These are phyloP conservation scores for Scalopus aquaticus DNA, from an alignment of 2,113 vertebrate species.

Conservation along the genomic window DNA sequence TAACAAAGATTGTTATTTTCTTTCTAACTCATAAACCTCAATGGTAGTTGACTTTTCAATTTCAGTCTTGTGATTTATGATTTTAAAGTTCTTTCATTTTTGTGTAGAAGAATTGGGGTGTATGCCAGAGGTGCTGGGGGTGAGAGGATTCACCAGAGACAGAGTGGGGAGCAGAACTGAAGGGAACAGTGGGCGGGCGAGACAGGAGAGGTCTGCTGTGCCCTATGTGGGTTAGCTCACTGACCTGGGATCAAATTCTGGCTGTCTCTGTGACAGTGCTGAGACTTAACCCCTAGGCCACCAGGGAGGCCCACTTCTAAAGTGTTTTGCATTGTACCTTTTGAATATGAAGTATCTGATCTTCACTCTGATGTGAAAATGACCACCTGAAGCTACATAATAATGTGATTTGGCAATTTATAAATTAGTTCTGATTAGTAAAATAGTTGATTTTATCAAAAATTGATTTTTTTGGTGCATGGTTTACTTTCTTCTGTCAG, in stretches of 20 bases:
- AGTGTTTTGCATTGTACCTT: not conserved
- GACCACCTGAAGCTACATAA: not conserved
- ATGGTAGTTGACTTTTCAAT: not conserved
- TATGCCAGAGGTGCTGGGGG: no score
- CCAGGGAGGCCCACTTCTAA: not conserved
- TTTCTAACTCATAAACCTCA: conserved; percentile 9
- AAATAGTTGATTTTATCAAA: not conserved
- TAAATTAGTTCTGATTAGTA: not conserved
- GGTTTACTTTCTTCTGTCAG: not conserved
- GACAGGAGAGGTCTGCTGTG: no score
- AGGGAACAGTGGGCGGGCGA: no score
- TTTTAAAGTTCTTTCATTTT: not conserved
- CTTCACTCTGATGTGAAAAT: not conserved
- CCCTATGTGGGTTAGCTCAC: no score
- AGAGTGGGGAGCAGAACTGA: no score
- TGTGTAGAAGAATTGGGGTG: no score
- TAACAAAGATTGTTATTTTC: not conserved
- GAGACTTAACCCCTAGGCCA: no score
- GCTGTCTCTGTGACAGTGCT: no score
- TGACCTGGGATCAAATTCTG: no score
- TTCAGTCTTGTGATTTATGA: not conserved
- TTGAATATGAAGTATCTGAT: not conserved
- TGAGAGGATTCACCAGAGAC: no score
- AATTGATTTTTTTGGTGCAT: not conserved
- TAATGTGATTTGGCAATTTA: not conserved